Percentiles rank a stretch among this genome's conserved stretches.
Evolutionary conservation across 2,888 invertebrate species (phyloP).

Genomic region (Drosophila mulleri): DNA sequence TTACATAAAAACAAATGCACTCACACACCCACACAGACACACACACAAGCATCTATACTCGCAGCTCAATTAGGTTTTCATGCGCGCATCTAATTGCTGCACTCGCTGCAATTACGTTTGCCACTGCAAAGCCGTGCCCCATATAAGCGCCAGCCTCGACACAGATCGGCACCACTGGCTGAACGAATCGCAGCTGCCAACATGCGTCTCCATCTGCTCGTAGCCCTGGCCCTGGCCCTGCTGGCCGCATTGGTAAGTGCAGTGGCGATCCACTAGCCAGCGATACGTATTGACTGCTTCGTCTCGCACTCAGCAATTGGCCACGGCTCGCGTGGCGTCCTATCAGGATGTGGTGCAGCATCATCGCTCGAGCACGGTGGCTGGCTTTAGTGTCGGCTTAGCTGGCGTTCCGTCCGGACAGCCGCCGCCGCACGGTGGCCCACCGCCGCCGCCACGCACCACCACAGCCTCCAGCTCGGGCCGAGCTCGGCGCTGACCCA

Average conservation of each 20-base stretch:
- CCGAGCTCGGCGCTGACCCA: not conserved
- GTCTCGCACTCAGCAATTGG: constrained; percentile 26
- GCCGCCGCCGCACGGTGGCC: constrained; percentile 34
- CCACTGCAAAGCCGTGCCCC: not conserved
- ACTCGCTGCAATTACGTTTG: constrained; percentile 32
- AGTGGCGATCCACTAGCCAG: not conserved
- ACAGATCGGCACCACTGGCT: constrained; percentile 36
- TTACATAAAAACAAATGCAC: constrained; percentile 6
- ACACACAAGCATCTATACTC: constrained; percentile 15
- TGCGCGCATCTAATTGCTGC: constrained; percentile 50
- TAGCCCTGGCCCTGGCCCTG: constrained; percentile 51
- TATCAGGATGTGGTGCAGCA: constrained; percentile 12
- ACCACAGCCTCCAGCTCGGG: constrained; percentile 33
- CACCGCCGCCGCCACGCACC: constrained; percentile 48
- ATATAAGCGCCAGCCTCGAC: constrained; percentile 64
- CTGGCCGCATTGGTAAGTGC: constrained; percentile 51
- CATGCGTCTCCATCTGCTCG: constrained; percentile 59
- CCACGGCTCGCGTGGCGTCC: constrained; percentile 10
- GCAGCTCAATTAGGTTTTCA: constrained; percentile 56
- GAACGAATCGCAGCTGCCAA: constrained; percentile 27
- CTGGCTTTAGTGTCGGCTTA: too few species aligned
- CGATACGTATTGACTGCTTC: not conserved
- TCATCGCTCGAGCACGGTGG: constrained; percentile 27
- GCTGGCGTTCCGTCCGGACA: constrained; percentile 38
- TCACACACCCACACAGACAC: not conserved